These are phyloP conservation scores for Cremastobaeus sp. DNA, from an alignment of 2,888 invertebrate genomes.

Conservation along the genomic window DNA sequence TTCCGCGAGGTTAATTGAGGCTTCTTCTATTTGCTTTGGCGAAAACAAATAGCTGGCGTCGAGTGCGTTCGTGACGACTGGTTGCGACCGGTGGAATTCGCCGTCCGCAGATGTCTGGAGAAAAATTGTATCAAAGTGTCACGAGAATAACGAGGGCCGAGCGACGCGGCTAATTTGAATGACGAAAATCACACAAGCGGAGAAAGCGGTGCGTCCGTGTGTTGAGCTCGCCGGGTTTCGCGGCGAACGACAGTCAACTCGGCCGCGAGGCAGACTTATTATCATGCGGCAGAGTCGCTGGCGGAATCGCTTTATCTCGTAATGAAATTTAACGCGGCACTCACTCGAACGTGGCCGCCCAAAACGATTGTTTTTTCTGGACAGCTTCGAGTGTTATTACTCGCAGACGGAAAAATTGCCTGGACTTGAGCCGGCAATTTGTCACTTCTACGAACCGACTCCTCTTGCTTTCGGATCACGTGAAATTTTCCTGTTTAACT, in stretches of 20 bases:
- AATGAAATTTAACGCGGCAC: background rate
- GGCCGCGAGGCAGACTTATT: background rate
- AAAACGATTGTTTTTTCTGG: slow-evolving; percentile 7
- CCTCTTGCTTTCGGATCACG: too few relatives aligned
- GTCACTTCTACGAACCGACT: background rate
- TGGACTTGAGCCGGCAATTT: too few relatives aligned
- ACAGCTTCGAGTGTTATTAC: background rate
- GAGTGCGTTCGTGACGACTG: too few relatives aligned
- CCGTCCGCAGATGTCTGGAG: too few relatives aligned
- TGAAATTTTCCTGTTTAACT: too few relatives aligned
- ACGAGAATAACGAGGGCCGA: background rate
- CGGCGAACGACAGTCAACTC: too few relatives aligned
- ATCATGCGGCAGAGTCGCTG: background rate
- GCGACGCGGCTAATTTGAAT: slow-evolving; percentile 4
- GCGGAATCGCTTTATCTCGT: slow-evolving; percentile 4
- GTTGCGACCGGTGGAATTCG: too few relatives aligned
- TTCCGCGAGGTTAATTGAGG: too few relatives aligned
- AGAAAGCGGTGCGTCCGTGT: background rate
- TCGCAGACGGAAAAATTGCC: too few relatives aligned
- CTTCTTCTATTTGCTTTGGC: background rate
- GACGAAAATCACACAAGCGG: background rate
- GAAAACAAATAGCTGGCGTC: too few relatives aligned
- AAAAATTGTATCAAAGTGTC: slow-evolving; percentile 1
- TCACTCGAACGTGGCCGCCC: slow-evolving; percentile 1
- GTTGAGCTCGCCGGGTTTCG: too few relatives aligned